phyloP scores from a whole-genome alignment of 2,797 vertebrate genomes.

The Crenuchus spilurus region DNA sequence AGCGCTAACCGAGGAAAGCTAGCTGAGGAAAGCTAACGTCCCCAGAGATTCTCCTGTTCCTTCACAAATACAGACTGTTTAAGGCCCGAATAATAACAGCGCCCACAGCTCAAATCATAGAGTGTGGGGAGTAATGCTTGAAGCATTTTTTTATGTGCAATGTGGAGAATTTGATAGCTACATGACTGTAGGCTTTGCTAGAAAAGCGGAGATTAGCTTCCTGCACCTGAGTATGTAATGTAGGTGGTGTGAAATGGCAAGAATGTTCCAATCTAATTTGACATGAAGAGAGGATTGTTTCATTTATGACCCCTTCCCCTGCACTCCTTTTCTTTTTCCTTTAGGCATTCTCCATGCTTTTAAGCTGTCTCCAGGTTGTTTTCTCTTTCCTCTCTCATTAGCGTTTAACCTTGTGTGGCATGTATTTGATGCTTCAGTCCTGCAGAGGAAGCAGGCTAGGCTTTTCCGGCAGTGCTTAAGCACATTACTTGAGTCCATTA shows the following conservation, averaged over 20 bases:
- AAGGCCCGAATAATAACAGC: slow-evolving; percentile 70
- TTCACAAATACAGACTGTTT: slow-evolving; percentile 70
- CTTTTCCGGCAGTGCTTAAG: no score
- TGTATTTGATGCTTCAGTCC: slow-evolving; percentile 61
- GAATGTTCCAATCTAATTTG: slow-evolving; percentile 73
- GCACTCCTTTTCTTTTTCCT: slow-evolving; percentile 23
- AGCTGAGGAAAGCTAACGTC: slow-evolving; percentile 64
- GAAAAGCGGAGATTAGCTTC: slow-evolving; percentile 67
- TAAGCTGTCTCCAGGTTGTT: background rate
- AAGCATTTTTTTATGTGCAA: slow-evolving; percentile 12
- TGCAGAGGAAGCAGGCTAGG: slow-evolving; percentile 64
- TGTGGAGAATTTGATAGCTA: slow-evolving; percentile 62
- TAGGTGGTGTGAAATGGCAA: slow-evolving; percentile 69
- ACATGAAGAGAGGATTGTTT: slow-evolving; percentile 72
- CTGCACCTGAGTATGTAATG: slow-evolving; percentile 59
- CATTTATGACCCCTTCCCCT: slow-evolving; percentile 28
- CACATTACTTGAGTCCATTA: no score
- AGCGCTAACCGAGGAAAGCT: slow-evolving; percentile 68
- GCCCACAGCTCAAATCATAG: slow-evolving; percentile 67
- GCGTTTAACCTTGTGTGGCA: slow-evolving; percentile 56
- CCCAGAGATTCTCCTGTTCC: slow-evolving; percentile 62
- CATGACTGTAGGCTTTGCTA: slow-evolving; percentile 53
- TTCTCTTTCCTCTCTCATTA: slow-evolving; percentile 32
- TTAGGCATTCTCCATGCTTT: slow-evolving; percentile 24
- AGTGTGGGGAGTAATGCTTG: slow-evolving; percentile 47